Conservation (phyloP, 2,797 vertebrate species). For the Enteromius argenteus region DNA sequence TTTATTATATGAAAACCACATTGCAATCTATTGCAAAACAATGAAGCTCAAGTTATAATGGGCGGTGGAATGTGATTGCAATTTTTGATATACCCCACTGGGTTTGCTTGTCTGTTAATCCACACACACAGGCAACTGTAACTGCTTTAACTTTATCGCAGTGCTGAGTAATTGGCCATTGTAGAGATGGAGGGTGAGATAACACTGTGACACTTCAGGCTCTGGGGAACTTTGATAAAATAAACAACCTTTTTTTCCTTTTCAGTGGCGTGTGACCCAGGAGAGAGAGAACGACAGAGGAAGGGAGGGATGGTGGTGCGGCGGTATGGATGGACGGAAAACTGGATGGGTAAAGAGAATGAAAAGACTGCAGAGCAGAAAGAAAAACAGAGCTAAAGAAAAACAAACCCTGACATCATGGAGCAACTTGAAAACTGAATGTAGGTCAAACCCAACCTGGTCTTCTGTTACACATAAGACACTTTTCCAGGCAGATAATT, state of each 20-base stretch:
- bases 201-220: constrained; percentile 64
- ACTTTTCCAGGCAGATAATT: constrained; percentile 17
- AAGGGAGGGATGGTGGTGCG: constrained; percentile 20
- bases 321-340: constrained; percentile 56
- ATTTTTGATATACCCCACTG: not conserved
- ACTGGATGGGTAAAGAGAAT: constrained; percentile 57
- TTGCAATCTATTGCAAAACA: constrained; percentile 1
- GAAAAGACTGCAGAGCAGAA: constrained; percentile 70
- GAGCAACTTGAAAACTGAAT: constrained; percentile 66
- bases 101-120: constrained; percentile 2
- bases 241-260: constrained; percentile 73
- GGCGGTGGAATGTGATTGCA: not conserved
- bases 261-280: constrained; percentile 56
- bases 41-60: not conserved
- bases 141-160: constrained; percentile 72
- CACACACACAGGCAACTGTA: constrained; percentile 55
- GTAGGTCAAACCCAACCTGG: constrained; percentile 68
- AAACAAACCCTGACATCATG: constrained; percentile 77
- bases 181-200: constrained; percentile 69
- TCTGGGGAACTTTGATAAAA: constrained; percentile 68
- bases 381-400: constrained; percentile 74
- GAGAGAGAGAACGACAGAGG: constrained; percentile 40
- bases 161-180: constrained; percentile 76
- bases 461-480: constrained; percentile 37
- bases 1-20: constrained; percentile 10